phyloP scores from a whole-genome alignment of 2,113 vertebrate genomes.

The Pygathrix nemaeus region DNA sequence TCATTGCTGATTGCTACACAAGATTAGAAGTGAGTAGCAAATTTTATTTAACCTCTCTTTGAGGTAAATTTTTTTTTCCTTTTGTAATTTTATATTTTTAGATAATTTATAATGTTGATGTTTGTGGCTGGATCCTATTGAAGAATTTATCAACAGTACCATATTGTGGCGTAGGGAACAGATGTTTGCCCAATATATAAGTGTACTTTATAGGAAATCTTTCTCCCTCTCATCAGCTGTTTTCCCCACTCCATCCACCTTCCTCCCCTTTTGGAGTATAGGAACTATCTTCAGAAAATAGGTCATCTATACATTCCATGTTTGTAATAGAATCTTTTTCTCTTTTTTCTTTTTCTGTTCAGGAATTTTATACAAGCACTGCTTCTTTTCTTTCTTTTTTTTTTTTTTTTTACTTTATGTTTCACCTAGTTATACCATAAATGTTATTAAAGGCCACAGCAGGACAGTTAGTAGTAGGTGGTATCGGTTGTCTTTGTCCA shows the following conservation, averaged over 20 bases:
- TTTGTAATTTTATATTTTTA: conserved; percentile 25
- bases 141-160: background rate
- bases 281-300: background rate
- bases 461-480: background rate
- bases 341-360: background rate
- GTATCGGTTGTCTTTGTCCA: background rate
- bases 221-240: background rate
- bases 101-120: background rate
- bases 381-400: background rate
- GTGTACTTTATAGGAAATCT: background rate
- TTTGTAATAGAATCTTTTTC: conserved; percentile 8
- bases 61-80: background rate
- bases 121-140: background rate
- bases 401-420: background rate
- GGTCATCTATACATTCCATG: background rate
- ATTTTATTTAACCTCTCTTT: conserved; percentile 43
- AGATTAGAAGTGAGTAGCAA: conserved; percentile 91
- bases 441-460: background rate
- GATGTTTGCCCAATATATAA: background rate
- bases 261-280: background rate
- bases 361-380: background rate
- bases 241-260: too few species aligned
- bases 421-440: background rate
- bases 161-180: background rate
- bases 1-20: conserved; percentile 99